phyloP scores from a whole-genome alignment of 1,140 invertebrate species.

The Sweltsa coloradensis region DNA sequence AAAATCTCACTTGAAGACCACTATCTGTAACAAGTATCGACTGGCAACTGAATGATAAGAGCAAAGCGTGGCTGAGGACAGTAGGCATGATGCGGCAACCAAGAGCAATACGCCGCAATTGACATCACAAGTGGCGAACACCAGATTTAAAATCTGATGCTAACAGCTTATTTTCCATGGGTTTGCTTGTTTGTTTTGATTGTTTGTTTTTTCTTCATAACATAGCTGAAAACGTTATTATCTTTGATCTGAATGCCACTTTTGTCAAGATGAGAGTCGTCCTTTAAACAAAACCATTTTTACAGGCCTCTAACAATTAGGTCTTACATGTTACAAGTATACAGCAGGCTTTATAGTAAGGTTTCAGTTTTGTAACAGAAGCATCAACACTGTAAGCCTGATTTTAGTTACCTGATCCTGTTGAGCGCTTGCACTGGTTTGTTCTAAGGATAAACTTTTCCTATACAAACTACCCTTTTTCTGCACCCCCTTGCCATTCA shows the following conservation, averaged over 20 bases:
- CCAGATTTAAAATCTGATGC: too few species aligned
- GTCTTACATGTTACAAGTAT: too few species aligned
- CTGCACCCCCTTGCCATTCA: conserved; percentile 14
- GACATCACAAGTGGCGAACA: too few species aligned
- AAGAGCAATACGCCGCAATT: too few species aligned
- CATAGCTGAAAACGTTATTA: background rate
- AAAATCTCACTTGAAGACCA: too few species aligned
- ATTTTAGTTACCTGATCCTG: conserved; percentile 9
- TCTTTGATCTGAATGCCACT: background rate
- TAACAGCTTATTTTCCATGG: too few species aligned
- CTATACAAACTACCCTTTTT: conserved; percentile 43
- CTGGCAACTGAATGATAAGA: too few species aligned
- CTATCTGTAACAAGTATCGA: too few species aligned
- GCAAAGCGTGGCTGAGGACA: too few species aligned
- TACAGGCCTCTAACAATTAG: background rate
- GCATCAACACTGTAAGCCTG: background rate
- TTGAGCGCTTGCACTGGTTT: conserved; percentile 33
- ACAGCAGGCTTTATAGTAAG: background rate
- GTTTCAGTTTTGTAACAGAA: background rate
- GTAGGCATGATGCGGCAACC: too few species aligned
- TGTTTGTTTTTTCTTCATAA: too few species aligned
- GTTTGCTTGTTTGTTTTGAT: too few species aligned
- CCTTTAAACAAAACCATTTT: background rate
- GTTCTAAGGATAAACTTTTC: conserved; percentile 64
- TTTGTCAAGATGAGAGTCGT: background rate